Evolutionary conservation across 1,140 invertebrate genomes (phyloP).

Genomic region (Ephestia elutella): DNA sequence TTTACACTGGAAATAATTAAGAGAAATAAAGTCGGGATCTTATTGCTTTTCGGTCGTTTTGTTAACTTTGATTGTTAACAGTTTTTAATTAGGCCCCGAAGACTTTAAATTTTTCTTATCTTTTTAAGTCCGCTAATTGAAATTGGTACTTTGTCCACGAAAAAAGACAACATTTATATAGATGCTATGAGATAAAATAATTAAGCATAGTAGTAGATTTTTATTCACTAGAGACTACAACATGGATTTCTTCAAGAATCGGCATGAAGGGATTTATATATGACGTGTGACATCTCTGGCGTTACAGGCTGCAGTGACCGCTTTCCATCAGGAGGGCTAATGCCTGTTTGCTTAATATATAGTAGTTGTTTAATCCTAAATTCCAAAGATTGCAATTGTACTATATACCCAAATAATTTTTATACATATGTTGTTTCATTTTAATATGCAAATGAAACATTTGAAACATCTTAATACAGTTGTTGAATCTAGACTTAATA

Average conservation of each 20-base stretch:
- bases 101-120: neutral
- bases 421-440: neutral
- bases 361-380: too few relatives aligned
- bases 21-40: conserved; percentile 12
- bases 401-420: too few relatives aligned
- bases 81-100: conserved; percentile 1
- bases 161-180: neutral
- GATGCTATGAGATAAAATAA: too few relatives aligned
- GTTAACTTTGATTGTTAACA: conserved; percentile 4
- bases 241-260: too few relatives aligned
- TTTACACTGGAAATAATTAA: conserved; percentile 44
- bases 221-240: too few relatives aligned
- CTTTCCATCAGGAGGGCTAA: too few relatives aligned
- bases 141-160: neutral
- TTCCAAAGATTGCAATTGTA: too few relatives aligned
- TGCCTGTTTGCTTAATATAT: too few relatives aligned
- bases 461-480: neutral
- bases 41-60: neutral
- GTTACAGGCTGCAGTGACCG: too few relatives aligned
- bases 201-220: too few relatives aligned
- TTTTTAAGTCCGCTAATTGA: neutral
- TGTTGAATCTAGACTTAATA: neutral
- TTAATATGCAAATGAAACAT: neutral
- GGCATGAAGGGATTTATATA: too few relatives aligned
- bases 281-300: too few relatives aligned